Percentiles rank a stretch among this genome's conserved stretches.
phyloP scores from a whole-genome alignment of 2,797 vertebrate genomes.

The Squalus acanthias region DNA sequence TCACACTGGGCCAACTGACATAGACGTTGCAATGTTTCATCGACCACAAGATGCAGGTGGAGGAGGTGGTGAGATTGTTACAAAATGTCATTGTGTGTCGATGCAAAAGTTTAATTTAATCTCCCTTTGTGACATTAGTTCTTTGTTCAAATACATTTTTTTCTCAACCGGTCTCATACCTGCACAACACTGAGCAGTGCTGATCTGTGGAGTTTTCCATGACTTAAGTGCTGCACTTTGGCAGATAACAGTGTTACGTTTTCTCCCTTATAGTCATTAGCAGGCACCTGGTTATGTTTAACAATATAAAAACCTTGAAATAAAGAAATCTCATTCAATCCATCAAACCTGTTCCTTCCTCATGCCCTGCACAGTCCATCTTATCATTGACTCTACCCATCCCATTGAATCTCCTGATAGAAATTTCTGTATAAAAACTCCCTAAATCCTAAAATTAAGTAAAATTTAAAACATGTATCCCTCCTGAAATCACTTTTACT shows the following conservation, averaged over 20 bases:
- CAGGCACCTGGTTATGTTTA: background rate
- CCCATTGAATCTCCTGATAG: background rate
- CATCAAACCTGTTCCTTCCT: background rate
- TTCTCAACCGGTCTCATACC: background rate
- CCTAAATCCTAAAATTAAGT: background rate
- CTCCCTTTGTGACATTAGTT: background rate
- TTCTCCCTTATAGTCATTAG: background rate
- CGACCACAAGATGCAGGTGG: constrained; percentile 68
- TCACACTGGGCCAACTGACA: constrained; percentile 85
- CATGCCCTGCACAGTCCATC: background rate
- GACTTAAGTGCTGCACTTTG: background rate
- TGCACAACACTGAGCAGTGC: background rate
- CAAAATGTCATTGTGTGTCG: background rate
- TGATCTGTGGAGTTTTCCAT: background rate
- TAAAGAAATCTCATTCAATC: background rate
- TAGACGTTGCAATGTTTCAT: constrained; percentile 96
- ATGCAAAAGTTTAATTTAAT: background rate
- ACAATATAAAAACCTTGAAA: background rate
- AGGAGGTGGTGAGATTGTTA: constrained; percentile 55
- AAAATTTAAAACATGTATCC: background rate
- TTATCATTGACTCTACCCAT: background rate
- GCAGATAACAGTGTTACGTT: background rate
- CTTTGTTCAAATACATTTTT: background rate
- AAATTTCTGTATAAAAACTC: background rate
- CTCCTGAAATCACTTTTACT: too few species aligned